Evolutionary conservation across 2,113 vertebrate species (phyloP).

Genomic region (Tonatia bakeri): DNA sequence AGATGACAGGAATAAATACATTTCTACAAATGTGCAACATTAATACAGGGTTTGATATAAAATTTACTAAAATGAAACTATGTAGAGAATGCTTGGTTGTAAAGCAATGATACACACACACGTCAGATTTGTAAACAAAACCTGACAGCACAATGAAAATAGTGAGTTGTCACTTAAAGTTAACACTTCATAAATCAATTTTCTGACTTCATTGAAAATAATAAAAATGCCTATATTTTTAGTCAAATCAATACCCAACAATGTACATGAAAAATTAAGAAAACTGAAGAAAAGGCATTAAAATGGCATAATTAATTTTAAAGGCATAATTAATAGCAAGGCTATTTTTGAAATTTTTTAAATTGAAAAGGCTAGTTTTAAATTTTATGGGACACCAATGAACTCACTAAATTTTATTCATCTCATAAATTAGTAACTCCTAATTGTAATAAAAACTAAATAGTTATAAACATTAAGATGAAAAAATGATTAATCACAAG

Average conservation of each 20-base stretch:
- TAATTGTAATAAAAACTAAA: not conserved
- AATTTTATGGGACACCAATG: not conserved
- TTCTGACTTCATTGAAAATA: constrained; percentile 5
- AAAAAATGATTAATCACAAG: not conserved
- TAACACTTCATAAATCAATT: not conserved
- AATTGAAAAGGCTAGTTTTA: not conserved
- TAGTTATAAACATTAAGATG: not conserved
- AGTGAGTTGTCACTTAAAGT: not conserved
- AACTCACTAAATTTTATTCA: not conserved
- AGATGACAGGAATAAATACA: not conserved
- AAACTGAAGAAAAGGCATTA: not conserved
- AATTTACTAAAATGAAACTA: not conserved
- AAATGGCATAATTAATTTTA: not conserved
- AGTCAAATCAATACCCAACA: not conserved
- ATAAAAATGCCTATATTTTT: not conserved
- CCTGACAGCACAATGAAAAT: not conserved
- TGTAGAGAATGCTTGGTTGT: not conserved
- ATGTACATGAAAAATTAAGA: not conserved
- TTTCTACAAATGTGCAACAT: not conserved
- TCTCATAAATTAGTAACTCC: constrained; percentile 2
- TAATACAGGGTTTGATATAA: not conserved
- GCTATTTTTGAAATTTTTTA: not conserved
- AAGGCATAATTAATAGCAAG: not conserved
- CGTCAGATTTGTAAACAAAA: not conserved
- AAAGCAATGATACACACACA: not conserved